These are phyloP conservation scores for Pungitius pungitius DNA, from an alignment of 2,113 vertebrate genomes.

Conservation along the genomic window DNA sequence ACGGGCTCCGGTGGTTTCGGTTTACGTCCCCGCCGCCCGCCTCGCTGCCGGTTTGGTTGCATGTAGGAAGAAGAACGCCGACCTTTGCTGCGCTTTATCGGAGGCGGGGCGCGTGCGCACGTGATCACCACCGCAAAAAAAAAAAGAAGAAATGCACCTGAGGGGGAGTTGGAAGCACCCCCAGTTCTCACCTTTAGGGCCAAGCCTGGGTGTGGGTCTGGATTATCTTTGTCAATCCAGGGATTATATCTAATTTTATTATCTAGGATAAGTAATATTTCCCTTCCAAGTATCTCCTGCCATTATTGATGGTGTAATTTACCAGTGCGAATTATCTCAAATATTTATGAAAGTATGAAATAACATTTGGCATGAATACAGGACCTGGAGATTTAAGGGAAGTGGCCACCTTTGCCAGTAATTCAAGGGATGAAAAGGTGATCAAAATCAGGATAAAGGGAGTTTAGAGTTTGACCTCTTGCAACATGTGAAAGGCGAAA, in stretches of 20 bases:
- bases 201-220: background rate
- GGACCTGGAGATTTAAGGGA: background rate
- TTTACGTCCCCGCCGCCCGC: slow-evolving; percentile 33
- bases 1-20: slow-evolving; percentile 40
- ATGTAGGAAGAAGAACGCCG: slow-evolving; percentile 38
- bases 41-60: slow-evolving; percentile 14
- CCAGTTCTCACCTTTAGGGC: slow-evolving; percentile 14
- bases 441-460: background rate
- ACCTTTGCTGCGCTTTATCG: slow-evolving; percentile 73
- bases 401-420: background rate
- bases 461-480: background rate
- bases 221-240: too few relatives aligned
- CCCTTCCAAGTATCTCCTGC: background rate
- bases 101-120: slow-evolving; percentile 70
- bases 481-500: background rate
- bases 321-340: background rate
- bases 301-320: background rate
- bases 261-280: background rate
- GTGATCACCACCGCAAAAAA: slow-evolving; percentile 33
- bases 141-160: slow-evolving; percentile 67
- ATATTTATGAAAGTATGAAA: background rate
- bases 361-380: background rate
- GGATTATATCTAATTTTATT: too few relatives aligned
- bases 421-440: background rate
- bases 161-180: slow-evolving; percentile 36